phyloP scores from a whole-genome alignment of 2,113 vertebrate genomes.

The Istiophorus platypterus region DNA sequence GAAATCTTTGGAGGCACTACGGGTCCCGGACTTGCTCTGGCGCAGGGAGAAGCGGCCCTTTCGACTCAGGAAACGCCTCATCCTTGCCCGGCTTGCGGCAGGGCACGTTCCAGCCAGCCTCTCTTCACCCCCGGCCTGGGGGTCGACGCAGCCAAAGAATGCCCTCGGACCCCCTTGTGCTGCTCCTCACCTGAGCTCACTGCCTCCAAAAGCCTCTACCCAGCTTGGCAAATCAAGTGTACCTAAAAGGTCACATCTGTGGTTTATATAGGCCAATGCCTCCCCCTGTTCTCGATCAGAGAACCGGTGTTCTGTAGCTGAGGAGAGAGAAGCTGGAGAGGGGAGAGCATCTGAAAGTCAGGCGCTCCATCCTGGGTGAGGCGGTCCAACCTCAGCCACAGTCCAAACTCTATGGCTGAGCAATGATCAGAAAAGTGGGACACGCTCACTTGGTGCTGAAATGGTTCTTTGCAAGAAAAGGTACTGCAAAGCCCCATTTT shows the following conservation, averaged over 20 bases:
- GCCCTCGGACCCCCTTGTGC: constrained; percentile 64
- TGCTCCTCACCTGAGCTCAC: constrained; percentile 61
- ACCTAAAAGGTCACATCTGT: constrained; percentile 71
- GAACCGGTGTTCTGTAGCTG: constrained; percentile 33
- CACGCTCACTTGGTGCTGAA: constrained; percentile 83
- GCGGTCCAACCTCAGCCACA: constrained; percentile 73
- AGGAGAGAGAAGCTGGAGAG: constrained; percentile 37
- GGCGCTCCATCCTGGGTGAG: constrained; percentile 76
- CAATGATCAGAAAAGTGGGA: constrained; percentile 83
- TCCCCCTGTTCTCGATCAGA: constrained; percentile 50
- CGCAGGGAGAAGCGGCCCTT: constrained; percentile 77
- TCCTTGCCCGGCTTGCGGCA: constrained; percentile 80
- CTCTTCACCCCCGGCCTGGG: constrained; percentile 68
- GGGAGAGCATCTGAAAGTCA: constrained; percentile 49
- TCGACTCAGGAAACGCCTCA: constrained; percentile 77
- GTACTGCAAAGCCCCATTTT: constrained; percentile 88
- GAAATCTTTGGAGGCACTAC: constrained; percentile 85
- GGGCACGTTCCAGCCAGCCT: constrained; percentile 78
- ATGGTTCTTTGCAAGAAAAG: constrained; percentile 86
- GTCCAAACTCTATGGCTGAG: constrained; percentile 75
- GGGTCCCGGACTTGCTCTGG: constrained; percentile 79
- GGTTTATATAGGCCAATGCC: constrained; percentile 23
- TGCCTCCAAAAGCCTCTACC: constrained; percentile 42
- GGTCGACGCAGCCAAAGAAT: constrained; percentile 66
- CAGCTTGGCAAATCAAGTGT: constrained; percentile 17